Evolutionary conservation across 2,888 invertebrate species (phyloP), one percentile per base, ranked within the genome.

Genomic region (Bhutanitis thaidina): DNA sequence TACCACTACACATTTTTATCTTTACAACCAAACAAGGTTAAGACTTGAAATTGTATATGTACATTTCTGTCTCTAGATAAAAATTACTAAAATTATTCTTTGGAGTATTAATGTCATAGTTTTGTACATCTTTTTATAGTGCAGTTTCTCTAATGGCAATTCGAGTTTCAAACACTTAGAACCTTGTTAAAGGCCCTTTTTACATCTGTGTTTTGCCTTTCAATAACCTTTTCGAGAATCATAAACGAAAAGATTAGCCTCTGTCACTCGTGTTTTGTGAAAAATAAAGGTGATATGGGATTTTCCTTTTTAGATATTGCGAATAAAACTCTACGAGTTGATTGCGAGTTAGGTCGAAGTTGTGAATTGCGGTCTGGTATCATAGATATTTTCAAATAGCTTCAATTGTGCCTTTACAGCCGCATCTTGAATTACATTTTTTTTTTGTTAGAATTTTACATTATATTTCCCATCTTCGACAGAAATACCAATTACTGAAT

Each of bases 401-500:
- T 52, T 46, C 53, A 50, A 58, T 53, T 59, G 46, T 52, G 43
- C 46, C 39, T 32, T 45, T 37, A 46, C 48, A 43, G 54, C 27
- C 53, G 49, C 49, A 44, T 55, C 41, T 49, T 44, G 46, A 44
- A 41, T 52, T 14, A 36, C 40, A 36, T 39, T 39, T 41, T 14
- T 12, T n/a, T n/a, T n/a, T n/a, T n/a, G n/a, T n/a, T n/a, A n/a
- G n/a, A n/a, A n/a, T n/a, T n/a, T n/a, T n/a, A n/a, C n/a, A n/a
- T n/a, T n/a, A n/a, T n/a, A n/a, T n/a, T n/a, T n/a, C n/a, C n/a
- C 15, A 30, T 20, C 27, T 54, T 43, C 49, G 32, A 20, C 45
- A 25, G 41, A 46, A 56, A 57, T 46, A 8, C 25, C 27, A 49
- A 45, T 57, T 59, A 57, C 55, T 51, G 52, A 58, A 61, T 60